phyloP scores from a whole-genome alignment of 35 echinoderm and acorn worm genomes.

The Eucidaris tribuloides region DNA sequence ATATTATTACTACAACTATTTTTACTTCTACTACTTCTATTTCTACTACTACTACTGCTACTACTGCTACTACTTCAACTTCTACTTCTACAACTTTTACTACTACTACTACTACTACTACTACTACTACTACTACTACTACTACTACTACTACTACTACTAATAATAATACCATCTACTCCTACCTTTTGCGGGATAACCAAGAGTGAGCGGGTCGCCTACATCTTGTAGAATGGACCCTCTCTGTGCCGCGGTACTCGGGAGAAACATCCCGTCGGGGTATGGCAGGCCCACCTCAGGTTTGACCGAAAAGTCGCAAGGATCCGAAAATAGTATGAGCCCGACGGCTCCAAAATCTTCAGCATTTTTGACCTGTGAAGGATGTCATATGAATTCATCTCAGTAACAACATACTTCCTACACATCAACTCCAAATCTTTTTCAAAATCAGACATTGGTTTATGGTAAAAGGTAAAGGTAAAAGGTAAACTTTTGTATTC shows the following conservation, averaged over 20 bases:
- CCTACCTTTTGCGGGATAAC: constrained; percentile 79
- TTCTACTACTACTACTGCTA: neutral
- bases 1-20: no score
- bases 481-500: no score
- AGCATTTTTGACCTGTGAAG: no score
- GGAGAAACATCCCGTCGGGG: constrained; percentile 54
- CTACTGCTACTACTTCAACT: neutral
- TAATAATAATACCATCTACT: no score
- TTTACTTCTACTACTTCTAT: no score
- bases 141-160: neutral
- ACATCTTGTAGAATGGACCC: constrained; percentile 30
- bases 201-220: constrained; percentile 73
- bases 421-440: no score
- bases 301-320: constrained; percentile 13
- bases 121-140: neutral
- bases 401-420: no score
- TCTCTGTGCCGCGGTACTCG: constrained; percentile 63
- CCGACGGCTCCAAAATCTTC: constrained; percentile 56
- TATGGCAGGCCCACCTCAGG: constrained; percentile 46
- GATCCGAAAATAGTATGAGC: constrained; percentile 77
- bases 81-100: no score
- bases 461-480: no score
- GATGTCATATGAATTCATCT: no score
- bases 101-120: neutral
- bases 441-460: no score